Base-by-base conservation (phyloP, 1,140 invertebrate genomes). In the Ceratina japonica region DNA sequence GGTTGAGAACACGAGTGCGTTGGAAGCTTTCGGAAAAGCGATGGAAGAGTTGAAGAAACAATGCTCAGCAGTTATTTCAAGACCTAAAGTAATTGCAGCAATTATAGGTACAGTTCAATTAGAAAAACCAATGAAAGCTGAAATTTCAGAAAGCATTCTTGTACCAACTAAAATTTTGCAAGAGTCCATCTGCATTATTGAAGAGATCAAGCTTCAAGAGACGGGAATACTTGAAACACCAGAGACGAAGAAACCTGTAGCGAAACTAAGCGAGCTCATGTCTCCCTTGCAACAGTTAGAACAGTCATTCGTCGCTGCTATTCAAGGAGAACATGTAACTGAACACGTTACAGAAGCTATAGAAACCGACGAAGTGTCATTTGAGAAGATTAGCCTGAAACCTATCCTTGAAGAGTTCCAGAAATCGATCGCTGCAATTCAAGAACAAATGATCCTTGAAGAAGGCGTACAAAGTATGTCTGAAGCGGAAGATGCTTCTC, bases 381-480 rank as follows among this genome's bases (percentile, higher is more conserved):
- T 85, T 16, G 78, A 86, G 15, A 66, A 58, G 8, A 20, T 69
- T 4, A 69, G 12, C 7, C 18, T 86, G n/a, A 62, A 59, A 12
- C 85, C 85, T 0, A 62, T 81, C 5, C 75, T 86, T 0, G 70
- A 79, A 16, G 81, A 87, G 27, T 59, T 87, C 20, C 76, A 88
- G 12, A 86, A 56, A 2, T 74, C 86, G 8, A 89, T 91, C 52
- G 87, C 86, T 15, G 78, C 70, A 12, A 83, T 90, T 56, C 86
- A 91, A 81, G 87, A 90, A 51, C 86, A 87, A 62, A 74, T 78
- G 15, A 56, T 80, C 74, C 61, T 89, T 16, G 88, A 88, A 27
- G 76, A 81, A 59, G 59, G 20, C 4, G 27, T 5, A 15, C 62
- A 75, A 12, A 83, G 59, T 31, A 24, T 80, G 16, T 85, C 82